Evolutionary conservation across 2,888 invertebrate species (phyloP), one percentile per base, ranked within the genome.

Genomic region (Drosophila mimica): DNA sequence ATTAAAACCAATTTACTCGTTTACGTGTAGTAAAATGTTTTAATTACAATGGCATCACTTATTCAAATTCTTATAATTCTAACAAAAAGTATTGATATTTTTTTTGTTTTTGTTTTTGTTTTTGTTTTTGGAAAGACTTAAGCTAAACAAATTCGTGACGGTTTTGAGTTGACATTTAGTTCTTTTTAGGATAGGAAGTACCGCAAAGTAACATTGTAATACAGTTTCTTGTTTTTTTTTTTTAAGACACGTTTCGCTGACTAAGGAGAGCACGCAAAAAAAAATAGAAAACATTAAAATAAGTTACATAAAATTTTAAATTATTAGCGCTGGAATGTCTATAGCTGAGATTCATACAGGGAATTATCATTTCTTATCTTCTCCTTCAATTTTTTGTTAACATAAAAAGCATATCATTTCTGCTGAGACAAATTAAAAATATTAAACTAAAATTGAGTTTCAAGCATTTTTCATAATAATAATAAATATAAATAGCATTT

Each of bases 191-290:
- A 89, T 79, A 71, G 62, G 52, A 62, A 64, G 76, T 77, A 77
- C 80, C 80, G 80, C 57, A 67, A 67, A 63, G 64, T 68, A 89
- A 87, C 90, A 88, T 81, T 90, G 90, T 79, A 78, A 88, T 84
- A 88, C 77, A 76, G 70, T 74, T 57, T 36, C 8, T 15, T 46
- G n/a, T 57, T 28, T 46, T 53, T 17, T 58, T 53, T 49, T 51
- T 79, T 81, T 84, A 89, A 84, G 84, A 89, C 84, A 84, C 89
- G 81, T 83, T 87, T 79, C 70, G 87, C 81, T 79, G 76, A 75
- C 66, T 65, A 62, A 74, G 54, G 57, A 76, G 56, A 79, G 75
- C 64, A 74, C 68, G 72, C 71, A 81, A 66, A 60, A 75, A 61
- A 71, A 57, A 51, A 56, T 49, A 4, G 7, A 52, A 65, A 70